Percentiles rank a stretch among this genome's conserved stretches.
Evolutionary conservation across 2,797 vertebrate genomes (phyloP).

Genomic region (Neomorphus geoffroyi): DNA sequence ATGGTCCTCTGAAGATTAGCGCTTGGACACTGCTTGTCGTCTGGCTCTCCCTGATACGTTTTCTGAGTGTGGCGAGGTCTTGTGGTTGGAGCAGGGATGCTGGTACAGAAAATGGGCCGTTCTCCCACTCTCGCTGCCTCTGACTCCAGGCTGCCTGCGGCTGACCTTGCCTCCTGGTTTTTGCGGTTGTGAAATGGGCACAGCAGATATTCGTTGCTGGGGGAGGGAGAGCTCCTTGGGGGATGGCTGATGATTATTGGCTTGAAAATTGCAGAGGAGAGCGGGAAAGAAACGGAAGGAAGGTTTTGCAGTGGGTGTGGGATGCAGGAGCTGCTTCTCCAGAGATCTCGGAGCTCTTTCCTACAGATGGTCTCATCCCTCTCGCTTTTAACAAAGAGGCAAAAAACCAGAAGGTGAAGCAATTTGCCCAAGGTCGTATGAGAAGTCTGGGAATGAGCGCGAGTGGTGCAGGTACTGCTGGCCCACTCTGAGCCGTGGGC

Average conservation of each 20-base stretch:
- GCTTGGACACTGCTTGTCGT: background rate
- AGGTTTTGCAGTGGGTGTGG: background rate
- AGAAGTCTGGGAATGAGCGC: background rate
- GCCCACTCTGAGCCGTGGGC: background rate
- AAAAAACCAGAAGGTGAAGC: background rate
- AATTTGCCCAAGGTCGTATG: background rate
- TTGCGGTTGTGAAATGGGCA: conserved; percentile 1
- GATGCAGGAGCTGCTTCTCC: background rate
- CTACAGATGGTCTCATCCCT: background rate
- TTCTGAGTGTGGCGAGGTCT: background rate
- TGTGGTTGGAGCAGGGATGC: conserved; percentile 1
- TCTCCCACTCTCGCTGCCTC: background rate
- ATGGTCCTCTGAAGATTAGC: conserved; percentile 52
- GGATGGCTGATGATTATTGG: conserved; percentile 17
- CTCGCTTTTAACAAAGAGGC: background rate
- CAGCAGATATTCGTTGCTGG: background rate
- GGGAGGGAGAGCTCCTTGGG: background rate
- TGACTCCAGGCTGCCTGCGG: background rate
- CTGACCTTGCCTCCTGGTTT: conserved; percentile 19
- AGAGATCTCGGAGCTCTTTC: background rate
- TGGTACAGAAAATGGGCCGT: background rate
- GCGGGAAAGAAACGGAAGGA: conserved; percentile 8
- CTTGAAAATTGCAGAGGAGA: conserved; percentile 24
- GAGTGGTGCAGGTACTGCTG: background rate
- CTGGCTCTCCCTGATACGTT: conserved; percentile 27